Evolutionary conservation across 2,113 vertebrate species (phyloP).

Genomic region (Microcebus jonahi): DNA sequence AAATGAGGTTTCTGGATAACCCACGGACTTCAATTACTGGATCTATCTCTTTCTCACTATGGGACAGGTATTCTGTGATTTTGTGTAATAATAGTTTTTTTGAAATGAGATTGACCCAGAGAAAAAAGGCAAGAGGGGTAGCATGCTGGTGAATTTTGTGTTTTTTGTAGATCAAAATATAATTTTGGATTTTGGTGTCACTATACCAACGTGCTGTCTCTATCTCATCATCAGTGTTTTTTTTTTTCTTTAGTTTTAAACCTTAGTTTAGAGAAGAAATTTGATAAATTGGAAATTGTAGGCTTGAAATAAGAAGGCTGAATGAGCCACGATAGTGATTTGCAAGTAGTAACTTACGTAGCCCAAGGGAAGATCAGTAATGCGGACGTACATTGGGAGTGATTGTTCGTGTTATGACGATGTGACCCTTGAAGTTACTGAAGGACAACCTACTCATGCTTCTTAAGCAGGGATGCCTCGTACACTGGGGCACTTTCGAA

Average conservation of each 20-base stretch:
- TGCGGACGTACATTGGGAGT: not conserved
- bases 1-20: constrained; percentile 54
- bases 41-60: not conserved
- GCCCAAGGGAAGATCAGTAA: not conserved
- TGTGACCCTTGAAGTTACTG: not conserved
- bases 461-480: accelerated
- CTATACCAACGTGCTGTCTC: not conserved
- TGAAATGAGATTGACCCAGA: not conserved
- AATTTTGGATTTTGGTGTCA: not conserved
- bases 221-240: not conserved
- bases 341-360: not conserved
- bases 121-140: not conserved
- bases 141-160: not conserved
- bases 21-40: not conserved
- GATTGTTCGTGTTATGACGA: not conserved
- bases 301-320: not conserved
- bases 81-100: not conserved
- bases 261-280: not conserved
- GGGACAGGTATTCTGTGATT: not conserved
- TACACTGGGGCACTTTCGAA: accelerated
- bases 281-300: not conserved
- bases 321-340: not conserved
- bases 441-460: accelerated
- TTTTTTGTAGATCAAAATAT: not conserved
- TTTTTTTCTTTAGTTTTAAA: constrained; percentile 4